phyloP scores from a whole-genome alignment of 2,888 invertebrate species.

The Polymixis flavicincta region DNA sequence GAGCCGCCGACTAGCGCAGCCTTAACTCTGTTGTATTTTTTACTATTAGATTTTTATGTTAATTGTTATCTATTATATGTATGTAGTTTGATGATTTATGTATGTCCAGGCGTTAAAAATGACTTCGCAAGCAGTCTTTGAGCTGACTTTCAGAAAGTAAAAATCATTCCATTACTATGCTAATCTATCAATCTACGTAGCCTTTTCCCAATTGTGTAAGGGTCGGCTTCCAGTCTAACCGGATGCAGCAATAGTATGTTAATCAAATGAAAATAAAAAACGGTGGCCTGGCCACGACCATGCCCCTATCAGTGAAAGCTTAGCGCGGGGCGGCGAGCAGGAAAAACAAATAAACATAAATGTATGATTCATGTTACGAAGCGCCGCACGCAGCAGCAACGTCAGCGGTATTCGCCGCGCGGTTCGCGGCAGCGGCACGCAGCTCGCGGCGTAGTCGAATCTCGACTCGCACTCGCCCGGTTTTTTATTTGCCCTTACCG shows the following conservation, averaged over 20 bases:
- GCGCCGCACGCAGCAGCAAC: neutral
- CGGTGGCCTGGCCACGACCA: neutral
- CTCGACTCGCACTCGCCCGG: too few relatives aligned
- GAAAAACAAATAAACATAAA: neutral
- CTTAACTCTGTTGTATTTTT: constrained; percentile 32
- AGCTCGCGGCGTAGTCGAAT: too few relatives aligned
- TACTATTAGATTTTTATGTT: constrained; percentile 33
- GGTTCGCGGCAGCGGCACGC: neutral
- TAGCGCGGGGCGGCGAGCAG: neutral
- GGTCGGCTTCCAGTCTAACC: neutral
- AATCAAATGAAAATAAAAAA: neutral
- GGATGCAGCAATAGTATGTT: neutral
- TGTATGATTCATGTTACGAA: neutral
- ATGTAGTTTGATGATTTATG: constrained; percentile 26
- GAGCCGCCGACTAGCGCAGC: constrained; percentile 7
- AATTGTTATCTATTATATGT: constrained; percentile 38
- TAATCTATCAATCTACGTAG: neutral
- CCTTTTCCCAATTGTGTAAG: neutral
- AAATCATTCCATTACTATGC: constrained; percentile 31
- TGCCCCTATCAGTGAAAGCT: neutral
- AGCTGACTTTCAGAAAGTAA: constrained; percentile 9
- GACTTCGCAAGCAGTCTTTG: neutral
- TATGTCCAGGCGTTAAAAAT: constrained; percentile 19
- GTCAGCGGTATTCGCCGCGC: neutral
- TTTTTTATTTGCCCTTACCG: too few relatives aligned